Percentiles rank a stretch among this genome's conserved stretches.
phyloP scores from a whole-genome alignment of 2,113 vertebrate genomes.

The Spea bombifrons region DNA sequence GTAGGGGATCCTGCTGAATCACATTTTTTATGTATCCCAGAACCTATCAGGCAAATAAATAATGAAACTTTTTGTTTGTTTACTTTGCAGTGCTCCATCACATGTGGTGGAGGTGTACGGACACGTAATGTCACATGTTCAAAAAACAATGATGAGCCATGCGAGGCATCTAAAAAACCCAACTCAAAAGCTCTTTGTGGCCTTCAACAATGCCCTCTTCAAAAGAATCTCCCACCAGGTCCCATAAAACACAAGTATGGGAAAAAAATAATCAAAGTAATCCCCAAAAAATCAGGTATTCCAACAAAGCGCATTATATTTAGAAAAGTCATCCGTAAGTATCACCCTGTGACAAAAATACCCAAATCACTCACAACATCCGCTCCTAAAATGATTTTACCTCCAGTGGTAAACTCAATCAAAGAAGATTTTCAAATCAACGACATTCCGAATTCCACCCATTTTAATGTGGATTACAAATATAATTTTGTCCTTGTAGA shows the following conservation, averaged over 20 bases:
- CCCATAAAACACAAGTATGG: slow-evolving; percentile 55
- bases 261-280: slow-evolving; percentile 49
- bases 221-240: slow-evolving; percentile 54
- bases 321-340: slow-evolving; percentile 22
- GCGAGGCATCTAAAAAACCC: slow-evolving; percentile 77
- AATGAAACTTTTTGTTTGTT: slow-evolving; percentile 16
- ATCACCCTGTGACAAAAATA: not conserved
- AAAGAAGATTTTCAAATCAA: slow-evolving; percentile 36
- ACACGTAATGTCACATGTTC: slow-evolving; percentile 79
- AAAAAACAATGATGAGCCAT: slow-evolving; percentile 67
- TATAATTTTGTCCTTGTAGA: slow-evolving; percentile 43
- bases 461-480: slow-evolving; percentile 41
- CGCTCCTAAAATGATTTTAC: slow-evolving; percentile 6
- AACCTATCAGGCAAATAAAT: too few species aligned
- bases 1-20: too few species aligned
- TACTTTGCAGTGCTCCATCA: slow-evolving; percentile 81
- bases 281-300: slow-evolving; percentile 49
- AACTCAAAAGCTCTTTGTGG: slow-evolving; percentile 84
- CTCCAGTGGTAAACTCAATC: slow-evolving; percentile 10
- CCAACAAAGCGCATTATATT: slow-evolving; percentile 38
- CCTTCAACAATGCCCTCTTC: slow-evolving; percentile 81
- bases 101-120: slow-evolving; percentile 86
- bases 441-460: slow-evolving; percentile 47
- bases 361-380: slow-evolving; percentile 48
- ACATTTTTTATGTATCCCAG: too few species aligned